These are phyloP conservation scores for Centrocercus urophasianus DNA, from an alignment of 2,113 vertebrate genomes.

Conservation along the genomic window DNA sequence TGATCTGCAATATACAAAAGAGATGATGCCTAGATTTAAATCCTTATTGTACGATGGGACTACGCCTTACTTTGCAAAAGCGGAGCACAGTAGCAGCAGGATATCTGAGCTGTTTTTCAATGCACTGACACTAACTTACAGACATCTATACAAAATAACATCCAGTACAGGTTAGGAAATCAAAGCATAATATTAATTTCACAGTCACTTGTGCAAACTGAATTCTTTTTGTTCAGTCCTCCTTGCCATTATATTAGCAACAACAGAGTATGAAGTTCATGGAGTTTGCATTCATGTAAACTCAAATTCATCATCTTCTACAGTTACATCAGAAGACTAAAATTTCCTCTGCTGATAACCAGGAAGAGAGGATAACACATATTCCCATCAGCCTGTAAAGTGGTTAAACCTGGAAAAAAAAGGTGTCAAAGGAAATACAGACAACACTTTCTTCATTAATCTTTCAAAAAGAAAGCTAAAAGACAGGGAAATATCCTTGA, in stretches of 20 bases:
- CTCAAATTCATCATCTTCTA: not conserved
- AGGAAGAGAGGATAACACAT: not conserved
- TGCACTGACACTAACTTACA: not conserved
- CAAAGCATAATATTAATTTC: not conserved
- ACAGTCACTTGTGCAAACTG: not conserved
- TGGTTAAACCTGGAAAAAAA: not conserved
- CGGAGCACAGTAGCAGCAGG: not conserved
- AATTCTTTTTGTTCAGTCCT: not conserved
- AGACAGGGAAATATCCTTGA: not conserved
- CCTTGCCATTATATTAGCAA: not conserved
- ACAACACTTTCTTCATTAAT: not conserved
- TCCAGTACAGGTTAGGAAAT: not conserved
- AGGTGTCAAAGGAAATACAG: not conserved
- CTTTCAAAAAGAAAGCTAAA: not conserved
- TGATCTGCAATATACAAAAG: not conserved
- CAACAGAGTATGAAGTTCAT: not conserved
- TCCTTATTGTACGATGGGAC: not conserved
- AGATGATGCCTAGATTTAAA: not conserved
- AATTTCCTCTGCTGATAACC: not conserved
- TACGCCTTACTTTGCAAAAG: not conserved
- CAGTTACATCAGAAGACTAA: not conserved
- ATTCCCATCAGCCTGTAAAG: not conserved
- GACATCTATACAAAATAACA: not conserved
- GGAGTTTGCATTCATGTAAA: not conserved
- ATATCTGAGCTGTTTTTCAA: not conserved